Evolutionary conservation across 1,140 invertebrate species (phyloP).

Genomic region (Doryteuthis pealeii): DNA sequence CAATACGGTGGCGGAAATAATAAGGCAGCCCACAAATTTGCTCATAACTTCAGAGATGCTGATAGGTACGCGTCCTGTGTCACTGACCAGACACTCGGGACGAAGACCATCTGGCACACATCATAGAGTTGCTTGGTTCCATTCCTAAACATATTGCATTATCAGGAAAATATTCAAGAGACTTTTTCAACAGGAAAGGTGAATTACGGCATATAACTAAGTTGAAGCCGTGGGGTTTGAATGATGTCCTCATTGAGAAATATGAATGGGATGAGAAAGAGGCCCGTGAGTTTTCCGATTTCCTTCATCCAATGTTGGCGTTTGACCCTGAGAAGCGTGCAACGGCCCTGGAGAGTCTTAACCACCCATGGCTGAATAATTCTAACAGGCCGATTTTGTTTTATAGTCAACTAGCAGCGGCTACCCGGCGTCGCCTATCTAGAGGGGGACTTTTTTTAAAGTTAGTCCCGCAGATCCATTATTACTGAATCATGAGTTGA

Average conservation of each 20-base stretch:
- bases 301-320: conserved; percentile 91
- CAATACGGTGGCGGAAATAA: too few relatives aligned
- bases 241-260: conserved; percentile 89
- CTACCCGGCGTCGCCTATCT: too few relatives aligned
- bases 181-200: conserved; percentile 92
- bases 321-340: conserved; percentile 89
- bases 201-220: conserved; percentile 81
- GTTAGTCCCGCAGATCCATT: too few relatives aligned
- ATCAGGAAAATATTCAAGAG: conserved; percentile 85
- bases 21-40: too few relatives aligned
- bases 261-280: conserved; percentile 87
- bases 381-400: too few relatives aligned
- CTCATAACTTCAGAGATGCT: too few relatives aligned
- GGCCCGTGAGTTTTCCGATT: conserved; percentile 86
- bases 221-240: conserved; percentile 90
- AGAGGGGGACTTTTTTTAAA: too few relatives aligned
- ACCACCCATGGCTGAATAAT: conserved; percentile 91
- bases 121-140: conserved; percentile 94
- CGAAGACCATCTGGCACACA: conserved; percentile 98
- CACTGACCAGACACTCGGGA: conserved; percentile 87
- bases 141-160: conserved; percentile 89
- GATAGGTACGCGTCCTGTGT: too few relatives aligned
- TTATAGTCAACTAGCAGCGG: too few relatives aligned
- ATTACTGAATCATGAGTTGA: too few relatives aligned
- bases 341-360: conserved; percentile 88